phyloP scores from a whole-genome alignment of 2,888 invertebrate species.

The Andrena bucephala region DNA sequence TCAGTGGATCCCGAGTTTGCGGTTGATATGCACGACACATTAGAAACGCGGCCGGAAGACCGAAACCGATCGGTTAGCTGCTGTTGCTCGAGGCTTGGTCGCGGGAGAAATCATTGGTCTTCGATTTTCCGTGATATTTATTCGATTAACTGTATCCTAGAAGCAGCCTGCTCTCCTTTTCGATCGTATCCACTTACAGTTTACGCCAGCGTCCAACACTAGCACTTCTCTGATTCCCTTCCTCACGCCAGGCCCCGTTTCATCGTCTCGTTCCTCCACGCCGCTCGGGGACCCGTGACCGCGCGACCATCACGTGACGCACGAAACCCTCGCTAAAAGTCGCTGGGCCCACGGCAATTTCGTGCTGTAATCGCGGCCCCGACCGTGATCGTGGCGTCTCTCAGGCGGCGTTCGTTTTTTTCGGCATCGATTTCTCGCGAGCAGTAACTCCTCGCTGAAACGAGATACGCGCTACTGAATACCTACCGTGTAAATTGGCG shows the following conservation, averaged over 20 bases:
- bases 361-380: conserved; percentile 21
- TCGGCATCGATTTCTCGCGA: conserved; percentile 55
- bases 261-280: too few species aligned
- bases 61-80: conserved; percentile 64
- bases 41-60: conserved; percentile 69
- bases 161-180: conserved; percentile 4
- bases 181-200: neutral
- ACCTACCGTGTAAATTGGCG: conserved; percentile 62
- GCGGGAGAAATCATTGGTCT: conserved; percentile 59
- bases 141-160: conserved; percentile 42
- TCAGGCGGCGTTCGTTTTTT: conserved; percentile 18
- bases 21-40: conserved; percentile 65
- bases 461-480: conserved; percentile 61
- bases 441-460: conserved; percentile 61
- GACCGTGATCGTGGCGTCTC: conserved; percentile 17
- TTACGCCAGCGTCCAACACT: neutral
- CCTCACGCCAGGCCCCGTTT: neutral
- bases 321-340: neutral
- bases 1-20: conserved; percentile 65
- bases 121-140: conserved; percentile 48
- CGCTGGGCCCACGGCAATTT: neutral
- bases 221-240: neutral
- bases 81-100: conserved; percentile 40
- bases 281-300: too few species aligned
- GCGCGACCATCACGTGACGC: neutral